Evolutionary conservation across 2,888 invertebrate species (phyloP), one percentile per base, ranked within the genome.

Genomic region (Eurytoma adleriae): DNA sequence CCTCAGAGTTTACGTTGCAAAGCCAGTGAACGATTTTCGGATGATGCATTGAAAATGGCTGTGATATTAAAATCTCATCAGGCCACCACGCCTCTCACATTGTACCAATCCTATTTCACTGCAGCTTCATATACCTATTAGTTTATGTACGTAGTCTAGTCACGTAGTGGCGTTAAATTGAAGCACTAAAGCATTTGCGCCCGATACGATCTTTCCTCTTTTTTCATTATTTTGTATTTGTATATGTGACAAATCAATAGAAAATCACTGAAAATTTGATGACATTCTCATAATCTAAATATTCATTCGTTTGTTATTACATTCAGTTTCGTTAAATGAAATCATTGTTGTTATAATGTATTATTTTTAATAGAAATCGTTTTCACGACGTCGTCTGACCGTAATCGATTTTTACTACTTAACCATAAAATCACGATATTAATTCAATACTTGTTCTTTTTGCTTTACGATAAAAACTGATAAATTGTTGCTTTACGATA

Each of bases 81-180:
- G 24, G 27, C 52, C 24, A 14, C 20, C n/a, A 12, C 57, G 57
- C 20, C 20, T 57, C 57, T 18, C 57, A 40, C 40, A 40, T 40
- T 40, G 4, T 18, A 18, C 7, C 57, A n/a, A n/a, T 16, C 5
- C 83, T 81, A 57, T 57, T 20, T 13, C 7, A 57, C 20, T 20
- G 20, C 54, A 14, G 16, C n/a, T 10, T 14, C 54, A 54, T 54
- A 48, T 10, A 27, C n/a, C n/a, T 54, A 68, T 68, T 68, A 68
- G 27, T 18, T n/a, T 16, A 13, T 66, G 78, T 82, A 83, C 83
- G 84, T 84, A 85, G 84, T 85, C 83, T 77, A 67, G 71, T 81
- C 83, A 74, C 83, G 84, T 77, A 83, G 83, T 82, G 82, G 83
- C 84, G 85, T 85, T 86, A 85, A 84, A 83, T 83, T 83, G 79